phyloP scores from a whole-genome alignment of 1,140 invertebrate genomes.

The Hycleus cichorii region DNA sequence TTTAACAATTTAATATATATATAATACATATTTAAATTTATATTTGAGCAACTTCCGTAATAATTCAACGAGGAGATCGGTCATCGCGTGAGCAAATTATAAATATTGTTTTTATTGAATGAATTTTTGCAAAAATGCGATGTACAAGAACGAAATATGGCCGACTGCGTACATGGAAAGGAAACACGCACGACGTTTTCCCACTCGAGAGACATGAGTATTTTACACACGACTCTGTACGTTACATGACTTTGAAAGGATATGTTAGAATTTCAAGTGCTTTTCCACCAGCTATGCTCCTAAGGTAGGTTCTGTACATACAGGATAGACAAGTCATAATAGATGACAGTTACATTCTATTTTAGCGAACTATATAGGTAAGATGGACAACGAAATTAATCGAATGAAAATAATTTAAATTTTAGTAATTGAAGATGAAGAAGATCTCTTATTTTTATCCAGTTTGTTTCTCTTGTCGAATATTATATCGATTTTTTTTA shows the following conservation, averaged over 20 bases:
- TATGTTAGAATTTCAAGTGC: slow-evolving; percentile 20
- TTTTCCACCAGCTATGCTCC: slow-evolving; percentile 17
- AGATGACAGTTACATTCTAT: slow-evolving; percentile 21
- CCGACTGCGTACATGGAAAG: background rate
- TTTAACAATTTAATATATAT: too few species aligned
- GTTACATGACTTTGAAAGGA: slow-evolving; percentile 16
- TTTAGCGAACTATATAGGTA: slow-evolving; percentile 21
- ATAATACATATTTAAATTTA: background rate
- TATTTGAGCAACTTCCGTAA: slow-evolving; percentile 31
- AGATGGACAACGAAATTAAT: slow-evolving; percentile 15
- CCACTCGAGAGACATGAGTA: slow-evolving; percentile 12
- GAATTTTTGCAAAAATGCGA: too few species aligned
- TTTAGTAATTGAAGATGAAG: slow-evolving; percentile 1
- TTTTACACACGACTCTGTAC: slow-evolving; percentile 14
- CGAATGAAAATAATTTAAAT: background rate
- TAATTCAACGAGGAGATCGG: slow-evolving; percentile 9
- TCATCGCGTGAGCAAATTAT: slow-evolving; percentile 2
- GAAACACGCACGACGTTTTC: slow-evolving; percentile 16
- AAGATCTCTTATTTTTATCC: background rate
- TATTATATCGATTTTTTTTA: slow-evolving; percentile 6
- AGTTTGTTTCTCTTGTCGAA: too few species aligned
- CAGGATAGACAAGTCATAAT: slow-evolving; percentile 22
- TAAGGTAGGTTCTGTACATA: slow-evolving; percentile 23
- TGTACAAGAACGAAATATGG: too few species aligned
- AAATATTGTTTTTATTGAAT: background rate